Conservation (phyloP, 2,888 invertebrate species). For the Gnatocerus cornutus region DNA sequence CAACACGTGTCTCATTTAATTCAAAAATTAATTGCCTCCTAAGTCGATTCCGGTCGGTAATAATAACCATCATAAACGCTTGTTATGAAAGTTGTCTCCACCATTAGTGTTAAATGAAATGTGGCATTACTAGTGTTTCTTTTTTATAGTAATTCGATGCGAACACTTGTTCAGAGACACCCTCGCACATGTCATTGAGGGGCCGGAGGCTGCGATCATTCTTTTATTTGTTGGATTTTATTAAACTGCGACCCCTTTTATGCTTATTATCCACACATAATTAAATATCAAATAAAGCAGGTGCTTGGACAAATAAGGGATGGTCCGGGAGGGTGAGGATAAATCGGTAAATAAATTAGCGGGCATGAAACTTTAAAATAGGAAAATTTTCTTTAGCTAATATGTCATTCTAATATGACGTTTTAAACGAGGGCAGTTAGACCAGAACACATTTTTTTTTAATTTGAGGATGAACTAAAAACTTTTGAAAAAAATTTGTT, state of each 20-base stretch:
- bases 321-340: not conserved
- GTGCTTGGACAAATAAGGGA: conserved; percentile 42
- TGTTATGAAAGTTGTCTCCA: conserved; percentile 25
- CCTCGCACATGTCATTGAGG: conserved; percentile 17
- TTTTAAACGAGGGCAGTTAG: too few species aligned
- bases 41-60: conserved; percentile 30
- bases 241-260: conserved; percentile 55
- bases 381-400: too few species aligned
- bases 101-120: conserved; percentile 37
- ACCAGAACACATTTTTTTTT: too few species aligned
- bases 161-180: conserved; percentile 40
- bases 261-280: conserved; percentile 64
- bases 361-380: too few species aligned
- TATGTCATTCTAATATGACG: too few species aligned
- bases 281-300: conserved; percentile 60
- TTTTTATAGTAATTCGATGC: conserved; percentile 27
- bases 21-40: conserved; percentile 29
- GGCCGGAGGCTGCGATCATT: conserved; percentile 21
- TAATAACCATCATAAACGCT: conserved; percentile 33
- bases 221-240: conserved; percentile 57
- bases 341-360: not conserved
- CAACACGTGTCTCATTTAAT: conserved; percentile 36
- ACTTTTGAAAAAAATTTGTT: too few species aligned
- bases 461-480: too few species aligned
- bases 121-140: too few species aligned